phyloP scores from a whole-genome alignment of 2,797 vertebrate species.

The Amniataba percoides region DNA sequence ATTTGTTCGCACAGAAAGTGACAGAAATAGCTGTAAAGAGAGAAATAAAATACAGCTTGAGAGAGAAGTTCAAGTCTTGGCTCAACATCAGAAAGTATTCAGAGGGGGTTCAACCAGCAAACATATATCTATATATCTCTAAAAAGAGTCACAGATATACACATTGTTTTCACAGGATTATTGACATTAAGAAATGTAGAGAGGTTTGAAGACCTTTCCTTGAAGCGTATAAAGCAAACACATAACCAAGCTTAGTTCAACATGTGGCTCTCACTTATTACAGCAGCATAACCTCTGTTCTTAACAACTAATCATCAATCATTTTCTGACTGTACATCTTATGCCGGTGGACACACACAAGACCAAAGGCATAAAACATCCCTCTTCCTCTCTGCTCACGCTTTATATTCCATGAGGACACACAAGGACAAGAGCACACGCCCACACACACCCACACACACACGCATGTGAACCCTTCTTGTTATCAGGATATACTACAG shows the following conservation, averaged over 20 bases:
- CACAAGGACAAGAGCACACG: constrained; percentile 52
- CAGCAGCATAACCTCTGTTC: constrained; percentile 12
- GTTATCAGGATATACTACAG: constrained; percentile 66
- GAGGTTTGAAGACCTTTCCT: neutral
- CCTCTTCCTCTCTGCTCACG: constrained; percentile 3
- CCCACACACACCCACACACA: constrained; percentile 7
- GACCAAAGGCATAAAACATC: constrained; percentile 44
- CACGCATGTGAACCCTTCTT: constrained; percentile 27
- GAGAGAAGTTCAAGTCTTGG: too few relatives aligned
- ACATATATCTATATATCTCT: too few relatives aligned
- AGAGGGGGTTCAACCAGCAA: too few relatives aligned
- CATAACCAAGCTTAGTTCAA: neutral
- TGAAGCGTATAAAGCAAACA: neutral
- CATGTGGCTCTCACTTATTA: neutral
- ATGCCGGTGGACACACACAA: constrained; percentile 14
- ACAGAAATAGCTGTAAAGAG: too few relatives aligned
- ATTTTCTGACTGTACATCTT: constrained; percentile 28
- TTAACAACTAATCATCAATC: constrained; percentile 40
- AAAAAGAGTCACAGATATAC: too few relatives aligned
- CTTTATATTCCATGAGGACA: constrained; percentile 50
- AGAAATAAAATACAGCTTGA: too few relatives aligned
- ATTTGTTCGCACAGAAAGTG: too few relatives aligned
- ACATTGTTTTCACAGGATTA: too few relatives aligned
- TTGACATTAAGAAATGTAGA: neutral
- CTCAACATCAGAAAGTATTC: too few relatives aligned